These are phyloP conservation scores for Acanthornis magna DNA, from an alignment of 2,797 vertebrate species.

Conservation along the genomic window DNA sequence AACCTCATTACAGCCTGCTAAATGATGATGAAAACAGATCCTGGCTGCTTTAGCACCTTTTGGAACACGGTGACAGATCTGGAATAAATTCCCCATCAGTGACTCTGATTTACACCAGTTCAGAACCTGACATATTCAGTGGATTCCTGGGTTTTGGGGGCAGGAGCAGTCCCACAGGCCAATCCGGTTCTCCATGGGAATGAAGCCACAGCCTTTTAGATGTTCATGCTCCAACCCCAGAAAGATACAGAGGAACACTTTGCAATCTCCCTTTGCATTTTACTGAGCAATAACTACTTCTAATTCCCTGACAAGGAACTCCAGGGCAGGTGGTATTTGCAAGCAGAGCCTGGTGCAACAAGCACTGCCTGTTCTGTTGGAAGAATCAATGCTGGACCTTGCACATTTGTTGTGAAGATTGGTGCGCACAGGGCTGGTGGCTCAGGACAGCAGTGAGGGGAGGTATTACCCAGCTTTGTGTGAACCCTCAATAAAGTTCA, in stretches of 20 bases:
- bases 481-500: not conserved
- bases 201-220: not conserved
- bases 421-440: not conserved
- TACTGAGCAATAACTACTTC: not conserved
- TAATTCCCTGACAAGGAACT: not conserved
- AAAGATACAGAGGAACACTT: not conserved
- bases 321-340: not conserved
- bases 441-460: not conserved
- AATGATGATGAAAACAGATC: not conserved
- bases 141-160: not conserved
- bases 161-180: not conserved
- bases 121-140: not conserved
- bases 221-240: not conserved
- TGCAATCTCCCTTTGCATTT: not conserved
- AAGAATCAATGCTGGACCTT: not conserved
- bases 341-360: not conserved
- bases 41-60: not conserved
- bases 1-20: not conserved
- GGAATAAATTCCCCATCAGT: not conserved
- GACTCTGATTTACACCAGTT: not conserved
- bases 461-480: not conserved
- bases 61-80: not conserved
- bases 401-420: not conserved
- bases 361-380: not conserved
- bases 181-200: not conserved